Conservation (phyloP, 2,113 vertebrate species). For the Peucedramus taeniatus region DNA sequence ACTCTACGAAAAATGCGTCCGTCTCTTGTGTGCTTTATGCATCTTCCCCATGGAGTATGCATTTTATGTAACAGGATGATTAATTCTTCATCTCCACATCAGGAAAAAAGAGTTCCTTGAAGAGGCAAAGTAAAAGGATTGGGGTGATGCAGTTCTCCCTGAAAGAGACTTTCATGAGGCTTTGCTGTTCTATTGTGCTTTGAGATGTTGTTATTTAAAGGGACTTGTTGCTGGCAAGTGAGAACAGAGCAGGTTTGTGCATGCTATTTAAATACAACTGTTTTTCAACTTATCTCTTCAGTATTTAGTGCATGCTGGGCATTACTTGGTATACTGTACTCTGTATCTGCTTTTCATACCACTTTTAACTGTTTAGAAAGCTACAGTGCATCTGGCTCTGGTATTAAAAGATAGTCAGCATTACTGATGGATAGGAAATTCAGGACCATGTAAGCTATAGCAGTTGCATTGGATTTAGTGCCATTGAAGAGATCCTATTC, state of each 20-base stretch:
- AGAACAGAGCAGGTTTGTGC: neutral
- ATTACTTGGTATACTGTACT: neutral
- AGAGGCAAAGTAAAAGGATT: neutral
- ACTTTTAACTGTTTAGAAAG: neutral
- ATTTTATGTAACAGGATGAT: constrained; percentile 55
- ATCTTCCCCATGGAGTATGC: constrained; percentile 6
- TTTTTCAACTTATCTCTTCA: neutral
- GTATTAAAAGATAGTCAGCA: neutral
- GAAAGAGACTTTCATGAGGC: neutral
- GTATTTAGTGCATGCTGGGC: neutral
- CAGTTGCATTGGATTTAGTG: neutral
- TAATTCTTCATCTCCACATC: constrained; percentile 31
- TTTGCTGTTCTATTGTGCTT: constrained; percentile 1
- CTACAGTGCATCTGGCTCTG: neutral
- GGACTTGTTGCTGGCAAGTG: neutral
- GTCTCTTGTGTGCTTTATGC: neutral
- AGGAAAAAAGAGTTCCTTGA: constrained; percentile 17
- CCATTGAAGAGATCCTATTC: neutral
- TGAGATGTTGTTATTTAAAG: constrained; percentile 11
- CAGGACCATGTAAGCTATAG: neutral
- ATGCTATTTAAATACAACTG: neutral
- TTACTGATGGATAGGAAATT: neutral
- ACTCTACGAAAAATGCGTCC: neutral
- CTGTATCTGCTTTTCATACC: neutral
- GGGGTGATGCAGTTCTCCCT: neutral